Percentiles rank a stretch among this genome's conserved stretches.
These are phyloP conservation scores for Acleris sparsana DNA, from an alignment of 2,888 invertebrate species.

Conservation along the genomic window DNA sequence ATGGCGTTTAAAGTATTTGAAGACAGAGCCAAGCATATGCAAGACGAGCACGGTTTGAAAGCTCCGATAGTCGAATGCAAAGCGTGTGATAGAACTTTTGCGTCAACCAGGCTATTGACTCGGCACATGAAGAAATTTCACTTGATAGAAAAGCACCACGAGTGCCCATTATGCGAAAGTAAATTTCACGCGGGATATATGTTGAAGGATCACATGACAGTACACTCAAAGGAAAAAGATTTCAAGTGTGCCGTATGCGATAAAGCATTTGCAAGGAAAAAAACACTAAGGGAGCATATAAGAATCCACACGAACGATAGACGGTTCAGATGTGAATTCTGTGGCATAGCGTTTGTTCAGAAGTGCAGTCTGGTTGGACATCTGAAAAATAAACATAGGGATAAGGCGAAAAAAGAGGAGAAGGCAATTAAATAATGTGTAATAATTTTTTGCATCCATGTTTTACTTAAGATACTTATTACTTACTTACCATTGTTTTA, in stretches of 20 bases:
- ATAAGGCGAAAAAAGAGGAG: constrained; percentile 2
- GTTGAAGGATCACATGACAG: background rate
- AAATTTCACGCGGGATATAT: constrained; percentile 4
- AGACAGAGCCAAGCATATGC: constrained; percentile 59
- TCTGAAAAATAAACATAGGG: constrained; percentile 41
- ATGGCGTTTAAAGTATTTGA: constrained; percentile 47
- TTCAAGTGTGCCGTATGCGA: constrained; percentile 64
- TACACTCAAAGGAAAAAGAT: constrained; percentile 50
- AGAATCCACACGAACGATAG: constrained; percentile 51
- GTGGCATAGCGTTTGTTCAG: constrained; percentile 46
- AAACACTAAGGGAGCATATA: constrained; percentile 60
- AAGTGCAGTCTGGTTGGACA: constrained; percentile 44
- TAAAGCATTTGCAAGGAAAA: constrained; percentile 56
- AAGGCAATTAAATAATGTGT: background rate
- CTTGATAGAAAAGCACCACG: background rate
- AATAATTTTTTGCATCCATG: no score
- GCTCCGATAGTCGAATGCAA: background rate
- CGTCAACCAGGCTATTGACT: constrained; percentile 1
- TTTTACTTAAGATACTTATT: no score
- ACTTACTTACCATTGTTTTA: no score
- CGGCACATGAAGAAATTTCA: constrained; percentile 6
- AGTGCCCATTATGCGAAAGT: background rate
- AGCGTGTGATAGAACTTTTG: background rate
- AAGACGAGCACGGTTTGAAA: constrained; percentile 60
- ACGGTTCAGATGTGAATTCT: constrained; percentile 44